Conservation (phyloP, 2,888 invertebrate genomes). For the Clusia tigrina region DNA sequence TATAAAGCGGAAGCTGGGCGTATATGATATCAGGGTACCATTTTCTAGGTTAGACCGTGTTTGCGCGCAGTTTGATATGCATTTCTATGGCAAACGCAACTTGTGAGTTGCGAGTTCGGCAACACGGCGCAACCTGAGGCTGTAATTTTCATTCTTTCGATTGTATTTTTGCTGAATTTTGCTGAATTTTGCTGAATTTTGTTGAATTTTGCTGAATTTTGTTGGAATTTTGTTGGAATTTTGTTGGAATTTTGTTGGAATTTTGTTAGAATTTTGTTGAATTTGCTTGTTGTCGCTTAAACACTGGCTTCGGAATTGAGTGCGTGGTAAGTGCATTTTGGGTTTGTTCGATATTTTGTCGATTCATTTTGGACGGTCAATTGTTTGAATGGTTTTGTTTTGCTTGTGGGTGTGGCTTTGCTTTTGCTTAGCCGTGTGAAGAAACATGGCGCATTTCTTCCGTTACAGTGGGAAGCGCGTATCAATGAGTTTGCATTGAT, state of each 20-base stretch:
- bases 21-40: slow-evolving; percentile 63
- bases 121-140: slow-evolving; percentile 36
- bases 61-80: slow-evolving; percentile 33
- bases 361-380: slow-evolving; percentile 1
- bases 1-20: slow-evolving; percentile 58
- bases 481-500: slow-evolving; percentile 62
- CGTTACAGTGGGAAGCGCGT: slow-evolving; percentile 47
- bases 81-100: slow-evolving; percentile 17
- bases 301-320: slow-evolving; percentile 30
- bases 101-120: slow-evolving; percentile 6
- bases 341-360: slow-evolving; percentile 15
- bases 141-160: slow-evolving; percentile 30
- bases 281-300: slow-evolving; percentile 24
- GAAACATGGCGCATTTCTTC: slow-evolving; percentile 43
- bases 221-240: slow-evolving; percentile 6
- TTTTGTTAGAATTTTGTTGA: slow-evolving; percentile 13
- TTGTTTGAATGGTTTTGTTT: background rate
- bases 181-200: slow-evolving; percentile 14
- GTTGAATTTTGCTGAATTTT: too few species aligned
- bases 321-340: slow-evolving; percentile 47
- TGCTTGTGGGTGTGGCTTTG: background rate
- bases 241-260: slow-evolving; percentile 12
- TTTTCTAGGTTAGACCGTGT: slow-evolving; percentile 55
- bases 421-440: background rate
- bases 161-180: slow-evolving; percentile 13